Conservation (phyloP, 1,140 invertebrate genomes). For the Solenopsis fugax region DNA sequence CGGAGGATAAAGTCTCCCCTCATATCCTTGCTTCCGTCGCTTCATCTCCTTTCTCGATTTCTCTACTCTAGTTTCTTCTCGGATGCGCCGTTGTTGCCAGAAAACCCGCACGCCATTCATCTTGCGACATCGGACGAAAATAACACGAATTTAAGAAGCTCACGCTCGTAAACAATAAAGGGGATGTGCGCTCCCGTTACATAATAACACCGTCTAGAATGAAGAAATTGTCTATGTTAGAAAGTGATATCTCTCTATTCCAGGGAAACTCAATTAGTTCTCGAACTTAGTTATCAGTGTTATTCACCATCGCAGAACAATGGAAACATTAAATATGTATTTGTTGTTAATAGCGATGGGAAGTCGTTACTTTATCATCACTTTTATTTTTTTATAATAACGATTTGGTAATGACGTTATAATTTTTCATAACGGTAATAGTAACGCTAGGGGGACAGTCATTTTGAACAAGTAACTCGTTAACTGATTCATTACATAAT, state of each 20-base stretch:
- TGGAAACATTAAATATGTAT: background rate
- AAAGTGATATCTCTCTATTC: background rate
- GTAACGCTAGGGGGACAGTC: no score
- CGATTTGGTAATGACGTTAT: no score
- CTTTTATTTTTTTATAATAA: no score
- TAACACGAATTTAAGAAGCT: constrained; percentile 84
- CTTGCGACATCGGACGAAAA: constrained; percentile 81
- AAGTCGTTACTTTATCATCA: no score
- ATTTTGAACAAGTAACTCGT: no score
- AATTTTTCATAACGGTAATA: no score
- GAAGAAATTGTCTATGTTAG: constrained; percentile 25
- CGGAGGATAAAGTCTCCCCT: constrained; percentile 74
- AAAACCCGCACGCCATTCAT: constrained; percentile 79
- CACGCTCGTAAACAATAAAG: constrained; percentile 82
- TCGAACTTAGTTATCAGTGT: constrained; percentile 2
- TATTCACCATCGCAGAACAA: background rate
- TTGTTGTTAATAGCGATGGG: background rate
- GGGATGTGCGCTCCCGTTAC: constrained; percentile 31
- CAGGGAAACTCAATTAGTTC: background rate
- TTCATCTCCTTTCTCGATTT: constrained; percentile 58
- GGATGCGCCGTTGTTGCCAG: constrained; percentile 66
- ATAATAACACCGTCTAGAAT: constrained; percentile 21
- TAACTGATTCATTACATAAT: no score
- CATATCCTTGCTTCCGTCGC: constrained; percentile 63
- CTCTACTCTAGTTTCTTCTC: constrained; percentile 45